Conservation (phyloP, 2,888 invertebrate species). For the Dorcus hopei region DNA sequence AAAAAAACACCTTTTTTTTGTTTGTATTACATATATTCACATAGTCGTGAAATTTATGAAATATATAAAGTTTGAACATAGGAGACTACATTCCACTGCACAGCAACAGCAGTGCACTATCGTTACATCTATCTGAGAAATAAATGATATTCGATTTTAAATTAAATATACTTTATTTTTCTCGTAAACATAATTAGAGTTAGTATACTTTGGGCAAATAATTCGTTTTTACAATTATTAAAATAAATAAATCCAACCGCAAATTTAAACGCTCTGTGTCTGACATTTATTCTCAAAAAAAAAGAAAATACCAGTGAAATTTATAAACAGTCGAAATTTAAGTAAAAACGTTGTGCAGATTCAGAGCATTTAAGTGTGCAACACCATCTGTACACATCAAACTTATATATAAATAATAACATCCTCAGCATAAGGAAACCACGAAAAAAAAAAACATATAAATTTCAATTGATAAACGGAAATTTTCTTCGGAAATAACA, state of each 20-base stretch:
- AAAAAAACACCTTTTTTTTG: conserved; percentile 17
- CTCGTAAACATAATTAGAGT: conserved; percentile 28
- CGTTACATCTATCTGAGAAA: conserved; percentile 28
- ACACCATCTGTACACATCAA: conserved; percentile 30
- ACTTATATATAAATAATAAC: conserved; percentile 17
- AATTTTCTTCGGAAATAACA: conserved; percentile 12
- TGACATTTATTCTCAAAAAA: conserved; percentile 8
- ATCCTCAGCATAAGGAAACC: conserved; percentile 17
- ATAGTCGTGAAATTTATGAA: conserved; percentile 41
- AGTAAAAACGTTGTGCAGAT: conserved; percentile 7
- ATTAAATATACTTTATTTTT: conserved; percentile 16
- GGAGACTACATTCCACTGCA: conserved; percentile 33
- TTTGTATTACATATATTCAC: conserved; percentile 43
- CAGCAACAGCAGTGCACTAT: conserved; percentile 28
- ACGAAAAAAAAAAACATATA: conserved; percentile 17
- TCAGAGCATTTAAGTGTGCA: conserved; percentile 24
- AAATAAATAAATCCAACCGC: conserved; percentile 41
- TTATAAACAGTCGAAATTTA: conserved; percentile 17
- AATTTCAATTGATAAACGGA: conserved; percentile 18
- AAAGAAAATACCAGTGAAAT: conserved; percentile 13
- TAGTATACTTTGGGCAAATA: conserved; percentile 44
- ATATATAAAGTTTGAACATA: conserved; percentile 40
- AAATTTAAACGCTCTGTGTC: conserved; percentile 37
- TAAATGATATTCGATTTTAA: conserved; percentile 20
- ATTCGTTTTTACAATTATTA: conserved; percentile 28